Conservation (phyloP, 2,797 vertebrate genomes). For the Petrocephalus sullivani region DNA sequence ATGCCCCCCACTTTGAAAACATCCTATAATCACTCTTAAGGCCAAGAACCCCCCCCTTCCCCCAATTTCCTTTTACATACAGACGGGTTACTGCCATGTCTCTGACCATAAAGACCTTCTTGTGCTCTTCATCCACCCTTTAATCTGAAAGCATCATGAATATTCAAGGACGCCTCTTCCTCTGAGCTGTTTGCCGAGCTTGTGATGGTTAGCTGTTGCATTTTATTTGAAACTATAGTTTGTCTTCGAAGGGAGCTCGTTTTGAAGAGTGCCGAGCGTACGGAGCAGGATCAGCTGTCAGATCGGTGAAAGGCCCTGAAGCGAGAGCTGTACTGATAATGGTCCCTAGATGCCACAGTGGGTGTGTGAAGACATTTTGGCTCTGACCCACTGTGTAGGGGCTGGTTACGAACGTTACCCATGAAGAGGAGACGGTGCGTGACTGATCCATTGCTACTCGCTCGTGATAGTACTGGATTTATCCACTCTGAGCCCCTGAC, state of each 20-base stretch:
- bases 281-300: not conserved
- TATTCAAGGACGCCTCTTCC: not conserved
- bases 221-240: not conserved
- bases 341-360: not conserved
- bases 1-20: not conserved
- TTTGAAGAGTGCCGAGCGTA: not conserved
- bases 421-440: not conserved
- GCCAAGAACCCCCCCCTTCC: not conserved
- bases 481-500: not conserved
- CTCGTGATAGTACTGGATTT: not conserved
- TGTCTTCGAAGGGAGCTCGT: not conserved
- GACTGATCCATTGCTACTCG: not conserved
- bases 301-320: not conserved
- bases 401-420: not conserved
- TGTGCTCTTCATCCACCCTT: not conserved
- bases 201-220: not conserved
- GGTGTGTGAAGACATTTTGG: not conserved
- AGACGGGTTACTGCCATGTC: not conserved
- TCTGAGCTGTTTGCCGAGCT: not conserved
- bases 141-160: constrained; percentile 3
- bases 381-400: not conserved
- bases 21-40: not conserved
- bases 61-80: not conserved
- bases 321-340: not conserved
- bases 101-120: constrained; percentile 2